Conservation (phyloP, 2,888 invertebrate species). For the Lordiphosa fenestrarum region DNA sequence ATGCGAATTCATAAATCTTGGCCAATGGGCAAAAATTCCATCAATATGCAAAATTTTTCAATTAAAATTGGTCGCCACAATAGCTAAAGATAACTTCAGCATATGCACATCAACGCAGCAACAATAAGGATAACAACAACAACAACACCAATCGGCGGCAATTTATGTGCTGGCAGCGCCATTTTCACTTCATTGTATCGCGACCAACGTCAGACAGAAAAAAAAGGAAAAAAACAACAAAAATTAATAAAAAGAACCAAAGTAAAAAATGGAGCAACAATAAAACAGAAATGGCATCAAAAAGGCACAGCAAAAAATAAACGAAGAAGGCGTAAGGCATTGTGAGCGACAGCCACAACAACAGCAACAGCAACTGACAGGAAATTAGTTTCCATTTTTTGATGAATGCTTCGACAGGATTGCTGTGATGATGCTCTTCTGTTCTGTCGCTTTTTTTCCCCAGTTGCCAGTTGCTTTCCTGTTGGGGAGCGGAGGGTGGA, state of each 20-base stretch:
- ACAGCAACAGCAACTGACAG: slow-evolving; percentile 78
- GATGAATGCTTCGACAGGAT: slow-evolving; percentile 80
- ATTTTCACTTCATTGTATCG: slow-evolving; percentile 75
- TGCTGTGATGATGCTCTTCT: slow-evolving; percentile 40
- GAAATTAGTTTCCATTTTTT: slow-evolving; percentile 80
- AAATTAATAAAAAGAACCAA: slow-evolving; percentile 74
- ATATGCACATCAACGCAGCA: slow-evolving; percentile 39
- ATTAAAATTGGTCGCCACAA: slow-evolving; percentile 75
- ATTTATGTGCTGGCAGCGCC: slow-evolving; percentile 76
- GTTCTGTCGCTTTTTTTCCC: slow-evolving; percentile 26
- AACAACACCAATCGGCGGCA: slow-evolving; percentile 61
- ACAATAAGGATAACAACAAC: slow-evolving; percentile 42
- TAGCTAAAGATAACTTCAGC: slow-evolving; percentile 59
- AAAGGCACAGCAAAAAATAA: slow-evolving; percentile 31
- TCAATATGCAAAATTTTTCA: slow-evolving; percentile 80
- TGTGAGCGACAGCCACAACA: slow-evolving; percentile 56
- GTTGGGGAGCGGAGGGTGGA: slow-evolving; percentile 26
- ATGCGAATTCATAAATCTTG: slow-evolving; percentile 50
- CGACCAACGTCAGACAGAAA: slow-evolving; percentile 68
- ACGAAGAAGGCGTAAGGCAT: slow-evolving; percentile 70
- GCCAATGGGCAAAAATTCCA: slow-evolving; percentile 67
- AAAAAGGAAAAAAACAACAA: slow-evolving; percentile 19
- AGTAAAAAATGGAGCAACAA: slow-evolving; percentile 72
- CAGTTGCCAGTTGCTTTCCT: slow-evolving; percentile 34
- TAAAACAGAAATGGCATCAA: slow-evolving; percentile 66